Conservation (phyloP, 2,888 invertebrate genomes). For the Drosophila siamana region DNA sequence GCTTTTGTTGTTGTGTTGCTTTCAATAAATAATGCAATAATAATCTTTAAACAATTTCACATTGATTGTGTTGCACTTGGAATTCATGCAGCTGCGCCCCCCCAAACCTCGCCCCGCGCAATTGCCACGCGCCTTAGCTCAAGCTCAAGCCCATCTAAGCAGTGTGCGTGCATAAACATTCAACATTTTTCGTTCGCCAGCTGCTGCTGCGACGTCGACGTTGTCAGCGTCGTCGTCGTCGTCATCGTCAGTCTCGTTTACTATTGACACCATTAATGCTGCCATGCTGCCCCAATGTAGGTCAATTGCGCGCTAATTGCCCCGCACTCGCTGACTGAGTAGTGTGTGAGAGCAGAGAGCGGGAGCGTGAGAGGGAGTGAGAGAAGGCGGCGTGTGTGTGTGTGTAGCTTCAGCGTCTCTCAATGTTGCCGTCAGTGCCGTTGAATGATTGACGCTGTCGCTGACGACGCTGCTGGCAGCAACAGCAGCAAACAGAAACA, state of each 20-base stretch:
- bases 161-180: constrained; percentile 69
- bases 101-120: neutral
- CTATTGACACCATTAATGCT: constrained; percentile 82
- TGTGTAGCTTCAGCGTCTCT: constrained; percentile 34
- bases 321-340: constrained; percentile 68
- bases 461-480: constrained; percentile 22
- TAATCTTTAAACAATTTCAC: constrained; percentile 42
- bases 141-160: constrained; percentile 1
- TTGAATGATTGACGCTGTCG: constrained; percentile 58
- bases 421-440: constrained; percentile 56
- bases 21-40: constrained; percentile 16
- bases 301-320: constrained; percentile 82
- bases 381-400: neutral
- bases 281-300: constrained; percentile 77
- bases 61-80: constrained; percentile 66
- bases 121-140: neutral
- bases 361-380: neutral
- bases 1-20: constrained; percentile 8
- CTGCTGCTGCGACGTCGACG: constrained; percentile 49
- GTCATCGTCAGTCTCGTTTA: constrained; percentile 77
- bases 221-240: constrained; percentile 43
- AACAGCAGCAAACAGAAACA: constrained; percentile 44
- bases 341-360: neutral
- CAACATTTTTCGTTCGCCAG: constrained; percentile 60
- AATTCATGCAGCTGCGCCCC: constrained; percentile 28